Base-by-base conservation (phyloP, 2,888 invertebrate genomes). In the Cataglyphis rosenhaueri region DNA sequence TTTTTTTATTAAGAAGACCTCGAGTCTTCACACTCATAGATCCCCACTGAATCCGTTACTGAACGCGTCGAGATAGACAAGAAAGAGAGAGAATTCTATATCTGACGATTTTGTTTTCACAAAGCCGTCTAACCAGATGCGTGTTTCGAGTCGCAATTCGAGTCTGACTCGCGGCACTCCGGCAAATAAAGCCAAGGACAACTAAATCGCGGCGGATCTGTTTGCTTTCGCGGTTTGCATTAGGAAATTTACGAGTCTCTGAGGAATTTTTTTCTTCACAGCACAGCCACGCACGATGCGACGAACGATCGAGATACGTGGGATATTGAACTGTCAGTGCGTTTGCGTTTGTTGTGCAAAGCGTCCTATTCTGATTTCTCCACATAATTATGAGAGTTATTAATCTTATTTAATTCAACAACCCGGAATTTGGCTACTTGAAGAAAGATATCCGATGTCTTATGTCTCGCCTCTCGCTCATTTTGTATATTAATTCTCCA, bases 101-200 rank as follows among this genome's bases (percentile, higher is more conserved):
- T 41, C 5, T 6, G 10, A 8, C 41, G 41, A 29, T 59, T 68
- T 59, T 59, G 21, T 59, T 68, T 68, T n/a, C 18, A 12, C n/a
- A 32, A n/a, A 10, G 1, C n/a, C 48, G 25, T 48, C 21, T 52
- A 41, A 57, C 32, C 29, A 29, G 57, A 44, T 21, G 41, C 78
- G 10, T 2, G n/a, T 41, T 55, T 71, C 38, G 55, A 32, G 29
- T 6, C 78, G 10, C 1, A 15, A 32, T 55, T 71, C 38, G 55
- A 32, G 29, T 6, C 59, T 57, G 48, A n/a, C 57, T 25, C 68
- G 66, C 15, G 41, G 15, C 29, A n/a, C 61, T 44, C 57, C 18
- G 65, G 57, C 59, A 57, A 79, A 59, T 48, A 79, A 79, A 79
- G 57, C 59, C 78, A 70, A 79, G 78, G 78, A 79, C 78, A 71